Percentiles rank a stretch among this genome's conserved stretches.
phyloP scores from a whole-genome alignment of 2,797 vertebrate species.

The Phataginus tricuspis region DNA sequence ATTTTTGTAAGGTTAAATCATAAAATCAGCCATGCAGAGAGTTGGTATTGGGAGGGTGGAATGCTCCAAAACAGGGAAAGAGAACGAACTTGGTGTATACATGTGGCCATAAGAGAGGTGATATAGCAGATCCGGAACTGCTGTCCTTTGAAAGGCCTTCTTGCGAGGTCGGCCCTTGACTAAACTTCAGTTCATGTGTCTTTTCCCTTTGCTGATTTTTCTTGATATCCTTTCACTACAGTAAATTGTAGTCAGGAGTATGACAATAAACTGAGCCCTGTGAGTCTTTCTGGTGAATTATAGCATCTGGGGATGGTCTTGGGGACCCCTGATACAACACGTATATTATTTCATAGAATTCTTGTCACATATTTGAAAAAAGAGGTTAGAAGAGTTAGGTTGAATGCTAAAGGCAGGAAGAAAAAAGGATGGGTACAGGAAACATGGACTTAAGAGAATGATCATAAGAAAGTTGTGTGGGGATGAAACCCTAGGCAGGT shows the following conservation, averaged over 20 bases:
- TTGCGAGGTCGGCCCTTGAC: not conserved
- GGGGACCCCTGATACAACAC: not conserved
- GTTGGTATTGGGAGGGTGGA: not conserved
- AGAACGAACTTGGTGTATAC: not conserved
- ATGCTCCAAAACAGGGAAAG: not conserved
- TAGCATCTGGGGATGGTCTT: not conserved
- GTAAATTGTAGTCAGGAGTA: not conserved
- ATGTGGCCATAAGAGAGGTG: not conserved
- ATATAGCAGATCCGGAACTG: not conserved
- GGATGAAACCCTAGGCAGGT: fast-evolving
- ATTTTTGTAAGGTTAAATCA: not conserved
- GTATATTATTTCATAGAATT: not conserved
- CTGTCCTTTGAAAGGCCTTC: not conserved
- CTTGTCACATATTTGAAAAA: not conserved
- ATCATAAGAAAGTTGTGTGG: fast-evolving
- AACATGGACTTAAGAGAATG: not conserved
- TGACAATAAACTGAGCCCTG: not conserved
- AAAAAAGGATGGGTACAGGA: not conserved
- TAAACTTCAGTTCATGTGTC: not conserved
- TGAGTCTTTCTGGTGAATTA: not conserved
- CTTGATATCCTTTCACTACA: not conserved
- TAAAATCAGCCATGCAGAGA: not conserved
- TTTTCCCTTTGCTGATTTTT: not conserved
- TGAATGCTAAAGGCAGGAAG: not conserved
- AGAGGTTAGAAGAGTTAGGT: not conserved